Evolutionary conservation across 1,140 invertebrate species (phyloP).

Genomic region (Papilio polytes): DNA sequence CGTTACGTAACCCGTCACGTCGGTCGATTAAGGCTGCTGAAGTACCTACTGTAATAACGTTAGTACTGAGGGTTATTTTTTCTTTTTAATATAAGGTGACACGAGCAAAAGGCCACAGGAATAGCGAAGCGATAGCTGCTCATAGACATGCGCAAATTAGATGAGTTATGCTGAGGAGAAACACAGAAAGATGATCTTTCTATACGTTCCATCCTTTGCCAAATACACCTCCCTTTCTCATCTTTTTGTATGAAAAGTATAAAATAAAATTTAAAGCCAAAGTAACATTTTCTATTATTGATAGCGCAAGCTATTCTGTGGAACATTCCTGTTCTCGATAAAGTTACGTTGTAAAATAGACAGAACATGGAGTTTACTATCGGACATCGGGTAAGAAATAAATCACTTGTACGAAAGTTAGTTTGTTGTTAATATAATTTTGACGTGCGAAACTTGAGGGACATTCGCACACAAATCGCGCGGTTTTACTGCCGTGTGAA

Average conservation of each 20-base stretch:
- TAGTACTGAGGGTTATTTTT: too few relatives aligned
- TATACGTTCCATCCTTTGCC: too few relatives aligned
- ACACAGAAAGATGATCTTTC: too few relatives aligned
- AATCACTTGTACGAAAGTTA: not conserved
- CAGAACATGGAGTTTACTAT: not conserved
- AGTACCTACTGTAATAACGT: not conserved
- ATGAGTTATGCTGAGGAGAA: not conserved
- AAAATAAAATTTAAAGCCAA: not conserved
- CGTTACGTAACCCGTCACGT: not conserved
- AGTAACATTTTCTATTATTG: not conserved
- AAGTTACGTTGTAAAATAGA: not conserved
- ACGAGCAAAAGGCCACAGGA: too few relatives aligned
- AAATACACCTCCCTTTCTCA: not conserved
- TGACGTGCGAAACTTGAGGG: not conserved
- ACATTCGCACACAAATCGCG: constrained; percentile 14
- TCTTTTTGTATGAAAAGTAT: too few relatives aligned
- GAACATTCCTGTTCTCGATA: not conserved
- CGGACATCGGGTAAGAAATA: constrained; percentile 2
- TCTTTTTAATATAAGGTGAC: too few relatives aligned
- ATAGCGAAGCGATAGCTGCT: too few relatives aligned
- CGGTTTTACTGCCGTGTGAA: constrained; percentile 10
- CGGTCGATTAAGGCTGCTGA: not conserved
- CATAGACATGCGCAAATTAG: not conserved
- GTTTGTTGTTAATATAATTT: constrained; percentile 17
- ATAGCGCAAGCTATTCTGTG: not conserved